Evolutionary conservation across 2,888 invertebrate genomes (phyloP), one percentile per base, ranked within the genome.

Genomic region (Vannuccia rotundouncinata): DNA sequence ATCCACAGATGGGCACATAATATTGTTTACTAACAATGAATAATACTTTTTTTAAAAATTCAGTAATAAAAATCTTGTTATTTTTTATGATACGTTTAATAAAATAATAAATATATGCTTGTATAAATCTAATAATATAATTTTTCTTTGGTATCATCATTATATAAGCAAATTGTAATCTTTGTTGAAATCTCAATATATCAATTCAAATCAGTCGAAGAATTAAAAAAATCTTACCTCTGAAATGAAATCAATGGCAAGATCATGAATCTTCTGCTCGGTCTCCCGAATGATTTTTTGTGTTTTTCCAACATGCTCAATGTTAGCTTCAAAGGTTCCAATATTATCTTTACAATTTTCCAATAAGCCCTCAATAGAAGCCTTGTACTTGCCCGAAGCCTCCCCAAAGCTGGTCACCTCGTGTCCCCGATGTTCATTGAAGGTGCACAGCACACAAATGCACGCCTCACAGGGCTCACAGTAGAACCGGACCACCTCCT

Each of bases 391-490:
- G 13, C 83, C 81, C 30, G 87, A 87, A 0, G 88, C 88, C 75
- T 87, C 85, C 25, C 84, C 84, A 82, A 88, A 87, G 80, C 86
- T 85, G 1, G 85, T 83, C 66, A 87, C 85, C 81, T 87, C 87
- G 81, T 87, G 87, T 80, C 86, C 86, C 81, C 85, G 85, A 83
- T 87, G 88, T 82, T 87, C 87, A 81, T 87, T 87, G 83, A 88
- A 88, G 1, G 88, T 88, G 82, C 88, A 88, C 75, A 88, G 84
- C 28, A 88, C 86, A 83, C 88, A 88, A 80, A 88, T 86, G 82
- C 88, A 88, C 1, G 86, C 83, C 31, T 59, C 13, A 73, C 88
- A 88, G 0, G 86, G 87, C 83, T 88, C 88, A 81, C 88, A 88
- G 83, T 87, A 88, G 83, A 88, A 88, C 22, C 88, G 82, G 10